Percentiles rank a stretch among this genome's conserved stretches.
Evolutionary conservation across 1,140 invertebrate genomes (phyloP).

Genomic region (Drosophila orena): DNA sequence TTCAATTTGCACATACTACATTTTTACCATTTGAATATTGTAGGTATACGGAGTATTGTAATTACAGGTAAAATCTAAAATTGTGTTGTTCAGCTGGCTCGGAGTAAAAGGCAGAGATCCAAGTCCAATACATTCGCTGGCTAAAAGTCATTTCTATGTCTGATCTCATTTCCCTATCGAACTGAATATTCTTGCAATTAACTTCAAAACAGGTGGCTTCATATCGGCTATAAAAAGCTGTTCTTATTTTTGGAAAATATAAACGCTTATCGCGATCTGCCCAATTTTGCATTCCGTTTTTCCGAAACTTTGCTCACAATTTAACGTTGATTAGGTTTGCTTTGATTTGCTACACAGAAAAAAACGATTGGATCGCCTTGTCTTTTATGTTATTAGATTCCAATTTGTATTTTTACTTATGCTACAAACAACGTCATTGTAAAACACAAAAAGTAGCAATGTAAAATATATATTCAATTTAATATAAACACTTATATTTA

Average conservation of each 20-base stretch:
- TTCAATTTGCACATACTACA: background rate
- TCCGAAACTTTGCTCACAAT: conserved; percentile 52
- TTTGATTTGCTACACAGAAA: conserved; percentile 21
- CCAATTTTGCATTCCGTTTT: conserved; percentile 15
- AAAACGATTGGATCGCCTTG: background rate
- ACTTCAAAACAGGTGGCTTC: background rate
- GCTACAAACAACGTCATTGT: background rate
- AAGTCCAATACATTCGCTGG: background rate
- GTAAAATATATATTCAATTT: background rate
- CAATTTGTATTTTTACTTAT: background rate
- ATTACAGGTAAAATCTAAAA: too few relatives aligned
- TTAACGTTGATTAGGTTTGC: conserved; percentile 45
- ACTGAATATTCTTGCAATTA: background rate
- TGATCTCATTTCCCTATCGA: background rate
- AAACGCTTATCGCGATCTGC: conserved; percentile 12
- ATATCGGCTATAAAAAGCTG: background rate
- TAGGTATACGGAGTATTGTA: background rate
- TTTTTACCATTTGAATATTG: background rate
- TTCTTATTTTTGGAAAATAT: too few relatives aligned
- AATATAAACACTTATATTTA: too few relatives aligned
- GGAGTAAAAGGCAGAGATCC: background rate
- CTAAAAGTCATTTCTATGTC: background rate
- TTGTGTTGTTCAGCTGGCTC: background rate
- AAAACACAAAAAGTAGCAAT: background rate
- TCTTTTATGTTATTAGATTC: background rate